These are phyloP conservation scores for Orientallactaga sibirica DNA, from an alignment of 2,797 vertebrate genomes.

Conservation along the genomic window DNA sequence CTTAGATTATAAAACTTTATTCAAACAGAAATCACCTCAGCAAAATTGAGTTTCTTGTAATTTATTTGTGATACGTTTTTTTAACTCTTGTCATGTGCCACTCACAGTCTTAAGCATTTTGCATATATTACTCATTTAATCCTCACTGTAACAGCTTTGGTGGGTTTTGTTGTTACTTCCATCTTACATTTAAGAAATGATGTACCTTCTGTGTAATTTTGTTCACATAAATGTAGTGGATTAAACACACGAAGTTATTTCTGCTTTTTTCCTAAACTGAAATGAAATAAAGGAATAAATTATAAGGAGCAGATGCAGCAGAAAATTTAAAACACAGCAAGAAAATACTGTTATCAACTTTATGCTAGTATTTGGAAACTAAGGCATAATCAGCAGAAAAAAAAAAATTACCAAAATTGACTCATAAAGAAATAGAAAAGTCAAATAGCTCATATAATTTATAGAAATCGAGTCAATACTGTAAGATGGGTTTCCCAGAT, in stretches of 20 bases:
- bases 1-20: conserved; percentile 40
- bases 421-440: conserved; percentile 51
- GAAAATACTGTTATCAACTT: conserved; percentile 13
- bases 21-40: conserved; percentile 17
- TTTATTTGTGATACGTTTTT: background rate
- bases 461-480: background rate
- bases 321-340: conserved; percentile 31
- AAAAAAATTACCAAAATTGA: conserved; percentile 40
- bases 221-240: conserved; percentile 14
- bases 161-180: background rate
- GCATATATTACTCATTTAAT: conserved; percentile 37
- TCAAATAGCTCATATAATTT: conserved; percentile 35
- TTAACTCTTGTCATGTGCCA: background rate
- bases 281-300: conserved; percentile 56
- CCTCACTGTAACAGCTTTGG: background rate
- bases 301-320: conserved; percentile 42
- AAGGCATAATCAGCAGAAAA: conserved; percentile 7
- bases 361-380: conserved; percentile 43
- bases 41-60: background rate
- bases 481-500: background rate
- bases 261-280: conserved; percentile 38
- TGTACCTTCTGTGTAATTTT: conserved; percentile 36
- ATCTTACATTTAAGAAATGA: background rate
- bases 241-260: conserved; percentile 52
- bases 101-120: background rate